These are phyloP conservation scores for Drosophila bunnanda DNA, from an alignment of 2,888 invertebrate species.

Conservation along the genomic window DNA sequence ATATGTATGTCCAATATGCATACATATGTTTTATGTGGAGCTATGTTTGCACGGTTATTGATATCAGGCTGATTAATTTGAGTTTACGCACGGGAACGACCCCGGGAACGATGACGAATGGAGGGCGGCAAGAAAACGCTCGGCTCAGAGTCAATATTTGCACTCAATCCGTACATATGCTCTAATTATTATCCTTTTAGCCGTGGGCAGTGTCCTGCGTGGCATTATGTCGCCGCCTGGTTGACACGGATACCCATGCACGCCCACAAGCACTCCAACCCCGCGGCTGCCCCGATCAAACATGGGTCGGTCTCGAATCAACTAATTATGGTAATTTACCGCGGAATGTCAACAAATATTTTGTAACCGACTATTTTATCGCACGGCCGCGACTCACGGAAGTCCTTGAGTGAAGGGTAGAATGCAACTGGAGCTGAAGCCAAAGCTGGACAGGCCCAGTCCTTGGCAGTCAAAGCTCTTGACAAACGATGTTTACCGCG, in stretches of 20 bases:
- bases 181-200: conserved; percentile 80
- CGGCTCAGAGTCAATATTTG: conserved; percentile 65
- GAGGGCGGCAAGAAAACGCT: conserved; percentile 7
- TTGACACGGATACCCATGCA: conserved; percentile 49
- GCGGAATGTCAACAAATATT: conserved; percentile 82
- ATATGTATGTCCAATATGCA: conserved; percentile 34
- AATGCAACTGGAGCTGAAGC: conserved; percentile 31
- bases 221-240: conserved; percentile 62
- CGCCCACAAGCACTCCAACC: conserved; percentile 11
- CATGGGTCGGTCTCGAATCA: conserved; percentile 73
- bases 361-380: conserved; percentile 64
- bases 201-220: conserved; percentile 61
- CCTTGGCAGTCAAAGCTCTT: conserved; percentile 68
- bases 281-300: conserved; percentile 56
- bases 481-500: conserved; percentile 79
- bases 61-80: conserved; percentile 77
- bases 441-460: conserved; percentile 18
- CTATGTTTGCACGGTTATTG: conserved; percentile 67
- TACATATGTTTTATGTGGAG: conserved; percentile 49
- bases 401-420: conserved; percentile 25
- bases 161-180: conserved; percentile 81
- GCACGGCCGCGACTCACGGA: conserved; percentile 51
- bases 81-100: conserved; percentile 49
- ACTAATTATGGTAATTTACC: conserved; percentile 83
- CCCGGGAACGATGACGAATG: conserved; percentile 39